Base-by-base conservation (phyloP, 2,888 invertebrate species). In the Lamellibrachia columna region DNA sequence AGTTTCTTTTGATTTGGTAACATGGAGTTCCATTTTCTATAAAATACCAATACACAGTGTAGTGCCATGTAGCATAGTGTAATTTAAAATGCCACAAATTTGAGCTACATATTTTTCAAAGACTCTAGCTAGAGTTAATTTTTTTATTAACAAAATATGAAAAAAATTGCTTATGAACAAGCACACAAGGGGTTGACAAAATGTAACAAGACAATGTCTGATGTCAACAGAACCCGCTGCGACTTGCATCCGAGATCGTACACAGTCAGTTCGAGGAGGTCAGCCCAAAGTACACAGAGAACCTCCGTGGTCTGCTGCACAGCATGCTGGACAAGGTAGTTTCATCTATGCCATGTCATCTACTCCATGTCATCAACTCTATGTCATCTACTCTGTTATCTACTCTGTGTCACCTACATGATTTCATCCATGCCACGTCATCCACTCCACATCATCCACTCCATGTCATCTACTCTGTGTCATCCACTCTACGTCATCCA, bases 241-340 rank as follows among this genome's bases (percentile, higher is more conserved):
- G 95, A 92, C 93, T 96, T 53, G 96, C 96, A 2, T 95, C 95
- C 93, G 95, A 96, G 93, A 96, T 96, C 92, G 96, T 96, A 3
- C 94, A 95, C 92, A 94, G 94, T 58, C 95, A 96, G 53, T 95
- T 95, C 93, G 94, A 94, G 2, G 94, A 94, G 22, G 95, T 96
- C 15, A 94, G 95, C 92, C 52, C 93, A 15, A 92, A 93, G 22
- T 96, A 96, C 93, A 95, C 96, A 2, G 90, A 93, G 28, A 95
- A 94, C 15, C 94, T 96, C 90, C 94, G 94, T 90, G 92, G 93
- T 8, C 94, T 96, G 22, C 95, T 96, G 7, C 94, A 95, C 92
- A 93, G 93, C 52, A 95, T 96, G 94, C 94, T 96, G 75, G 94
- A 95, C 92, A 96, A 96, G 95, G 96, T 95, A 92, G 22, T 2